These are phyloP conservation scores for Cacatua alba DNA, from an alignment of 2,113 vertebrate species.

Conservation along the genomic window DNA sequence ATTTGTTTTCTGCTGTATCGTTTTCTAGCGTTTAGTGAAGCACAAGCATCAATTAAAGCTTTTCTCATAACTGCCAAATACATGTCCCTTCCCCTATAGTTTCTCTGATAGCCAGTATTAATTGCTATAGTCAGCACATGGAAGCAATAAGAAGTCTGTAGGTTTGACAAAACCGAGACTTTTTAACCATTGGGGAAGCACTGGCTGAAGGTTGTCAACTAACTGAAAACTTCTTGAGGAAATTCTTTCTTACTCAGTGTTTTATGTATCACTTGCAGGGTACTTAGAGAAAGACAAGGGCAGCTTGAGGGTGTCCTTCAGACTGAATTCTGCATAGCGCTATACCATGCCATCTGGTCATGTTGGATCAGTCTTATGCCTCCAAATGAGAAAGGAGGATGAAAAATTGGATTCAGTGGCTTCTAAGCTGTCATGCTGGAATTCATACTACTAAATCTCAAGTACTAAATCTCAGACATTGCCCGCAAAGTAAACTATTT, in stretches of 20 bases:
- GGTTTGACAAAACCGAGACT: not conserved
- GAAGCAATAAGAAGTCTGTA: not conserved
- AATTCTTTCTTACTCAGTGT: not conserved
- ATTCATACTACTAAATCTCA: not conserved
- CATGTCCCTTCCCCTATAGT: not conserved
- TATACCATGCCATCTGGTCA: not conserved
- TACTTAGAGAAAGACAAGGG: not conserved
- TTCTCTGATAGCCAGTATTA: not conserved
- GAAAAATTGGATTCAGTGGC: not conserved
- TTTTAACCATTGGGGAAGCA: not conserved
- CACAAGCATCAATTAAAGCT: not conserved
- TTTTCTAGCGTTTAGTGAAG: not conserved
- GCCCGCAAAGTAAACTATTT: not conserved
- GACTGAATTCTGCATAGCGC: not conserved
- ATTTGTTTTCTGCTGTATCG: rapidly evolving
- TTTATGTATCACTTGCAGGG: not conserved
- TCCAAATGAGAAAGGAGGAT: not conserved
- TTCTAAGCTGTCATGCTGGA: not conserved
- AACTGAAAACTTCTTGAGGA: not conserved
- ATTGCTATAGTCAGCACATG: not conserved
- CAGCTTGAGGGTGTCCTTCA: not conserved
- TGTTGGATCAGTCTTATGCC: not conserved
- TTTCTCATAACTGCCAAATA: not conserved
- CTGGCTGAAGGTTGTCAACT: not conserved
- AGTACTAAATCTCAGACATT: not conserved